phyloP scores from a whole-genome alignment of 2,113 vertebrate genomes.

The Bungarus multicinctus region DNA sequence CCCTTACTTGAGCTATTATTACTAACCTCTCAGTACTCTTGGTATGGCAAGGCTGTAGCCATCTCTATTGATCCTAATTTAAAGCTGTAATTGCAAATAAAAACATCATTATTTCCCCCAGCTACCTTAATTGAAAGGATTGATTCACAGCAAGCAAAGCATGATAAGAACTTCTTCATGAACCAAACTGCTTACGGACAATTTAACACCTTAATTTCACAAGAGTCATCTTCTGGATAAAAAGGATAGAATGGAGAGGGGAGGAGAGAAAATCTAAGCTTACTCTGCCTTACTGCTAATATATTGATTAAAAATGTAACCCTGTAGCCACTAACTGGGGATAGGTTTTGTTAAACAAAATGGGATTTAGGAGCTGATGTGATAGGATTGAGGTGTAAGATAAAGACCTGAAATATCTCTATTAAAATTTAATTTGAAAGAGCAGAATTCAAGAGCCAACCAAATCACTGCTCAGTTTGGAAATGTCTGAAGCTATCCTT shows the following conservation, averaged over 20 bases:
- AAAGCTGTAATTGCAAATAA: constrained; percentile 79
- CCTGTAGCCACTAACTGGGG: not conserved
- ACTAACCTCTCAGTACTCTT: constrained; percentile 37
- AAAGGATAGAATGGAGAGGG: not conserved
- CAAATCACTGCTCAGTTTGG: not conserved
- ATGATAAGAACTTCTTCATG: constrained; percentile 48
- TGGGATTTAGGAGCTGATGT: not conserved
- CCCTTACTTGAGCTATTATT: constrained; percentile 71
- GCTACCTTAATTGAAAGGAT: constrained; percentile 61
- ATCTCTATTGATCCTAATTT: constrained; percentile 80
- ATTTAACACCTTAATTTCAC: constrained; percentile 49
- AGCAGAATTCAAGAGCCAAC: not conserved
- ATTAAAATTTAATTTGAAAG: not conserved
- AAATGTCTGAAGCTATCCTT: not conserved
- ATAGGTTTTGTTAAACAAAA: not conserved
- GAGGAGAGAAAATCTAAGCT: not conserved
- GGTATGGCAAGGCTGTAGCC: constrained; percentile 65
- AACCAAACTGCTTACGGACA: constrained; percentile 35
- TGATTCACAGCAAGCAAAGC: constrained; percentile 39
- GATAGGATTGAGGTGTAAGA: not conserved
- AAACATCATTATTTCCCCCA: constrained; percentile 74
- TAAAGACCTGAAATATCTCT: not conserved
- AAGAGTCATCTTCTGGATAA: not conserved
- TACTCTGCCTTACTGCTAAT: not conserved
- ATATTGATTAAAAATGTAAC: not conserved